phyloP scores from a whole-genome alignment of 2,113 vertebrate genomes.

The Dasypus novemcinctus region DNA sequence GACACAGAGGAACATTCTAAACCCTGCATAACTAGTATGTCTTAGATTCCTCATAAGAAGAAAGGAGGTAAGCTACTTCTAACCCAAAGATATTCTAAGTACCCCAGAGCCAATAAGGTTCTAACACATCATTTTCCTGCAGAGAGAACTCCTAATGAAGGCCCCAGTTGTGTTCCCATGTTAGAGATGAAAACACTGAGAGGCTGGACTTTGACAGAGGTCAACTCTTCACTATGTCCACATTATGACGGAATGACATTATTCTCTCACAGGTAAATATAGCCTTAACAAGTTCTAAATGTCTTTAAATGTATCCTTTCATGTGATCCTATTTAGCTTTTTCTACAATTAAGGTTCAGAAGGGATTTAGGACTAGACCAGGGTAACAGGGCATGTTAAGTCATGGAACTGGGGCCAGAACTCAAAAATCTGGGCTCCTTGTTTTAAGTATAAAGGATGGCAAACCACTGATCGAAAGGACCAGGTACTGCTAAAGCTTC shows the following conservation, averaged over 20 bases:
- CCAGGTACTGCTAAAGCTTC: neutral
- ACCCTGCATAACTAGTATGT: neutral
- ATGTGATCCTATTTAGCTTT: neutral
- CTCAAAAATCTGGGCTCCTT: neutral
- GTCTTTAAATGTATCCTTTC: neutral
- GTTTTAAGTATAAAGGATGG: neutral
- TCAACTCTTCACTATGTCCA: neutral
- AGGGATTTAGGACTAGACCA: neutral
- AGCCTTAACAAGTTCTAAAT: neutral
- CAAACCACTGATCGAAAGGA: neutral
- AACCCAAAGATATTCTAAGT: neutral
- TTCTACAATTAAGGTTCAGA: neutral
- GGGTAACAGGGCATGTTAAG: neutral
- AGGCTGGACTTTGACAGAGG: neutral
- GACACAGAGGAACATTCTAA: neutral
- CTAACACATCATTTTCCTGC: neutral
- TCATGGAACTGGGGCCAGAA: neutral
- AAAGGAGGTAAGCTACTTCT: neutral
- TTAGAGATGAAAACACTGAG: slow-evolving; percentile 5
- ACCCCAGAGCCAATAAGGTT: neutral
- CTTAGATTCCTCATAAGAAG: neutral
- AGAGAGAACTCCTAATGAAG: neutral
- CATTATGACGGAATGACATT: neutral
- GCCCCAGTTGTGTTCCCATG: neutral
- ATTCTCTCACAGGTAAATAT: neutral